A percentile compares a stretch with the other conserved stretches of the same genome.
Conservation (phyloP, 2,113 vertebrate species). For the Cryptomyrus ogoouensis region DNA sequence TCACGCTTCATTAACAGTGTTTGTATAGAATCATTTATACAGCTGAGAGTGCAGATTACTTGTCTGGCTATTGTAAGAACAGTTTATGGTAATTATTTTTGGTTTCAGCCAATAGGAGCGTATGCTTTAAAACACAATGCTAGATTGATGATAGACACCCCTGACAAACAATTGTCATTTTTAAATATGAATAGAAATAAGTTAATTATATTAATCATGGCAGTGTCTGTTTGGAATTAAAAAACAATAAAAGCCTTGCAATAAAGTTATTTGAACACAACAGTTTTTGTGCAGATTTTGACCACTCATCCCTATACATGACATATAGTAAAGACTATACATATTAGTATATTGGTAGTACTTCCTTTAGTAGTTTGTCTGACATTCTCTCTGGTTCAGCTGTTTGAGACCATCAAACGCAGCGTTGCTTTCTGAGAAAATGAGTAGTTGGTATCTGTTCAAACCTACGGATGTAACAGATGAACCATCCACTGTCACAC, state of each 20-base stretch:
- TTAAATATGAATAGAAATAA: background rate
- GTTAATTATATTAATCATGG: background rate
- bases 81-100: slow-evolving; percentile 14
- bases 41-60: slow-evolving; percentile 33
- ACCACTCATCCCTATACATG: background rate
- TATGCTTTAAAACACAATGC: background rate
- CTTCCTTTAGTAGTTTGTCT: background rate
- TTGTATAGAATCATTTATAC: slow-evolving; percentile 33
- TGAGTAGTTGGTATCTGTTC: background rate
- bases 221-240: background rate
- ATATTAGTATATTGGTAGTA: too few species aligned
- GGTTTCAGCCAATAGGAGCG: background rate
- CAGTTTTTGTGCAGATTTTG: background rate
- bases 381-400: background rate
- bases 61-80: slow-evolving; percentile 11
- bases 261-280: background rate
- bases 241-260: background rate
- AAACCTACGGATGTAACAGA: background rate
- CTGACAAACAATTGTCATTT: background rate
- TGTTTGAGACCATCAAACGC: background rate
- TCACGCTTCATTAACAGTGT: slow-evolving; percentile 34
- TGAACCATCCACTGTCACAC: background rate
- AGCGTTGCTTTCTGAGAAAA: background rate
- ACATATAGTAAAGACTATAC: too few species aligned
- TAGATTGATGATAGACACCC: background rate